phyloP scores from a whole-genome alignment of 2,797 vertebrate genomes.

The Thaleichthys pacificus region DNA sequence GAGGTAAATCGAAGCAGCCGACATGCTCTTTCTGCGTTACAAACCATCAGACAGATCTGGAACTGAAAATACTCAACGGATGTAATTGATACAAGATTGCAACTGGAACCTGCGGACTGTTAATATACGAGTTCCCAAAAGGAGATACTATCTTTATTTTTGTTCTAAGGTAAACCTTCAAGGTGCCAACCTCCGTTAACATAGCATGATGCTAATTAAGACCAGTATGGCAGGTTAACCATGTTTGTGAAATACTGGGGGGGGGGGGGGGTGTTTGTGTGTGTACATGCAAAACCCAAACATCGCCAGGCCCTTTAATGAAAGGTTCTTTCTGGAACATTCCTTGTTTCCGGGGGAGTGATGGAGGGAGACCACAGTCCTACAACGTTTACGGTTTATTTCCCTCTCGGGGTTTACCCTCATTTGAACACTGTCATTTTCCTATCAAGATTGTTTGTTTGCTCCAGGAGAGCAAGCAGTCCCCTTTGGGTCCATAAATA shows the following conservation, averaged over 20 bases:
- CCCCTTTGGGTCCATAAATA: conserved; percentile 63
- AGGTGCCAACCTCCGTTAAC: conserved; percentile 54
- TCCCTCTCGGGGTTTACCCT: conserved; percentile 62
- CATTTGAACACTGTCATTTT: conserved; percentile 66
- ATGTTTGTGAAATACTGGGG: conserved; percentile 65
- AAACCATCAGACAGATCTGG: conserved; percentile 34
- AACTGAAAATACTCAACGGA: conserved; percentile 26
- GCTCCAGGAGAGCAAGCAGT: conserved; percentile 48
- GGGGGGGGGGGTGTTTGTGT: conserved; percentile 39
- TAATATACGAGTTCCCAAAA: neutral
- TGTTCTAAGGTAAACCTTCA: conserved; percentile 51
- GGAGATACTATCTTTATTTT: neutral
- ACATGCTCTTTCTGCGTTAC: conserved; percentile 13
- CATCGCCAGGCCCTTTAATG: conserved; percentile 62
- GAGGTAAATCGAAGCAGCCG: conserved; percentile 44
- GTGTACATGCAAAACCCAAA: conserved; percentile 54
- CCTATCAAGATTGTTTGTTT: conserved; percentile 69
- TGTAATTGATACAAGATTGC: neutral
- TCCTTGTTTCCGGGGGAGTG: conserved; percentile 43
- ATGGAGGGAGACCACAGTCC: conserved; percentile 50
- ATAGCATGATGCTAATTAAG: conserved; percentile 65
- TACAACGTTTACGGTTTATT: conserved; percentile 43
- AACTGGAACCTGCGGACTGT: neutral
- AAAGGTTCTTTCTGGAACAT: conserved; percentile 48
- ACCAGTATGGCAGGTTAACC: conserved; percentile 45